Conservation (phyloP, 1,140 invertebrate genomes). For the Drosophila teissieri region DNA sequence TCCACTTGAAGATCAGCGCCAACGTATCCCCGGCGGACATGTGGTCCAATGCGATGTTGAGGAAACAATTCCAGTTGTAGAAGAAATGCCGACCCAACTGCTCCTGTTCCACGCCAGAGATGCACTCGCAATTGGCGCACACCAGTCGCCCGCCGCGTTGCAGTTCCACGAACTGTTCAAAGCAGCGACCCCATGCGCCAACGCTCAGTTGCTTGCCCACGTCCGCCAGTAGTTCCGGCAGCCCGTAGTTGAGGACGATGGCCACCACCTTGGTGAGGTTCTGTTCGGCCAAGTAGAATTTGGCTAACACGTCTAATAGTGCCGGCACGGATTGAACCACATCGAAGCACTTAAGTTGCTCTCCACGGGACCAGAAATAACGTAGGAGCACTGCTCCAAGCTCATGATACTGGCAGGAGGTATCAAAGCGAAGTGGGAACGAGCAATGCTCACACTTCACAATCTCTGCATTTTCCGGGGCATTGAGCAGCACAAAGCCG, state of each 20-base stretch:
- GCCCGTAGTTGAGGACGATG: slow-evolving; percentile 76
- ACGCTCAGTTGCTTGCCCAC: slow-evolving; percentile 66
- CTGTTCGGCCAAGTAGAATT: slow-evolving; percentile 77
- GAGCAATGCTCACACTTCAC: slow-evolving; percentile 72
- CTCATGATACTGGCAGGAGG: slow-evolving; percentile 74
- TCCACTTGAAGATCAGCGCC: slow-evolving; percentile 78
- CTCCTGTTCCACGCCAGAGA: slow-evolving; percentile 70
- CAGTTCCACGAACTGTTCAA: slow-evolving; percentile 79
- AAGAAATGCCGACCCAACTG: slow-evolving; percentile 76
- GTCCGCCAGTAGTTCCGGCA: slow-evolving; percentile 69
- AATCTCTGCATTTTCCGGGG: slow-evolving; percentile 47
- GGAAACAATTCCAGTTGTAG: slow-evolving; percentile 82
- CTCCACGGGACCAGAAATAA: slow-evolving; percentile 81
- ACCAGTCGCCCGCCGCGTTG: slow-evolving; percentile 69
- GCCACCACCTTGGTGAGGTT: slow-evolving; percentile 78
- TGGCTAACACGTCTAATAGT: slow-evolving; percentile 74
- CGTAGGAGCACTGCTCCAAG: slow-evolving; percentile 74
- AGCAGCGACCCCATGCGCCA: slow-evolving; percentile 73
- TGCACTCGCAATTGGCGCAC: slow-evolving; percentile 77
- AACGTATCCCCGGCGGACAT: slow-evolving; percentile 69
- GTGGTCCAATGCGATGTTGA: slow-evolving; percentile 76
- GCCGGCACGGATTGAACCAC: slow-evolving; percentile 75
- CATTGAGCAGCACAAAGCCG: slow-evolving; percentile 73
- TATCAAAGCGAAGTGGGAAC: slow-evolving; percentile 77
- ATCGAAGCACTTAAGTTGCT: slow-evolving; percentile 82